Evolutionary conservation across 1,140 invertebrate genomes (phyloP).

Genomic region (Dendrolimus punctatus): DNA sequence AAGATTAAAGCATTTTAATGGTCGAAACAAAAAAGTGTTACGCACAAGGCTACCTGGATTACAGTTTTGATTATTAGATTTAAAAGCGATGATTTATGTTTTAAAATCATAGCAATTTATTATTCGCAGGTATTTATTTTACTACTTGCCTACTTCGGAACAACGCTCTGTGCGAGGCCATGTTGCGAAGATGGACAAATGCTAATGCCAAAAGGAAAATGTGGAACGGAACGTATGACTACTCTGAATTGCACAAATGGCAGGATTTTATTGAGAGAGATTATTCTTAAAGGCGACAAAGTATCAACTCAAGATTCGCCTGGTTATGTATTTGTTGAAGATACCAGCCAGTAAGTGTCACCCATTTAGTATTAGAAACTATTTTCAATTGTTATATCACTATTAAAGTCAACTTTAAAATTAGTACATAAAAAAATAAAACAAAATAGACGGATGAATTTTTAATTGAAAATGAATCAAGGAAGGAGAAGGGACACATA

Average conservation of each 20-base stretch:
- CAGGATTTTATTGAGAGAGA: slow-evolving; percentile 39
- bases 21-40: too few species aligned
- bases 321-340: slow-evolving; percentile 39
- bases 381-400: too few species aligned
- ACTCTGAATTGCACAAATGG: slow-evolving; percentile 40
- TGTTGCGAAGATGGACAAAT: slow-evolving; percentile 40
- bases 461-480: too few species aligned
- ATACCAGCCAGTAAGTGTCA: slow-evolving; percentile 43
- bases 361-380: background rate
- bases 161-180: slow-evolving; percentile 15
- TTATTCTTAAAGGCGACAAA: slow-evolving; percentile 39
- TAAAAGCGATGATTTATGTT: too few species aligned
- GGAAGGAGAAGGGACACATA: too few species aligned
- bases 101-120: too few species aligned
- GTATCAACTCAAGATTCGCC: slow-evolving; percentile 48
- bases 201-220: slow-evolving; percentile 25
- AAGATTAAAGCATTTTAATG: too few species aligned
- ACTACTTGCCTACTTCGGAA: slow-evolving; percentile 8
- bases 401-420: too few species aligned
- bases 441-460: too few species aligned
- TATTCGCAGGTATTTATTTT: slow-evolving; percentile 5
- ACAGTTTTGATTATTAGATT: too few species aligned
- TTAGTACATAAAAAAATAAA: too few species aligned
- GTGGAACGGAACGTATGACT: slow-evolving; percentile 18
- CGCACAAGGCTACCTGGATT: too few species aligned